Evolutionary conservation across 2,888 invertebrate genomes (phyloP), one percentile per base, ranked within the genome.

Genomic region (Pyralis farinalis): DNA sequence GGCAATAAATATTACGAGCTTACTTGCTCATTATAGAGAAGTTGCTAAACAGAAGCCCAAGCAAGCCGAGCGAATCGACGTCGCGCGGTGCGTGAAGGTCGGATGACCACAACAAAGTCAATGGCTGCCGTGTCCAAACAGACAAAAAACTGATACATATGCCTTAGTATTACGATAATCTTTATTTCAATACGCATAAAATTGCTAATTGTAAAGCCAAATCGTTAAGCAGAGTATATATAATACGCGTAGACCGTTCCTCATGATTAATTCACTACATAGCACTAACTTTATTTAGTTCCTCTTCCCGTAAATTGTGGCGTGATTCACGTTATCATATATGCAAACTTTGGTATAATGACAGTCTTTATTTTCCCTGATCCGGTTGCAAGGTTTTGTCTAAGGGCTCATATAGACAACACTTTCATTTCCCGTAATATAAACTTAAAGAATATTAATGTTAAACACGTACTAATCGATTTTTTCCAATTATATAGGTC

Each of bases 51-150:
- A 27, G 27, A 33, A 27, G 36, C 27, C 32, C 36, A 32, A 27
- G 32, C 22, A 36, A 37, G 22, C 5, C 10, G 11, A 16, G 16
- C 16, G 16, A 16, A 37, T 10, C 38, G 41, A 27, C 37, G 34
- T 28, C 27, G 25, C 12, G 3, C 27, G 37, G 25, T 7, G 39
- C 47, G 43, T 42, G 47, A 47, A 47, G 47, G 47, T 42, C 44
- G 38, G 11, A 30, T 34, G 16, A 34, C 10, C 10, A 20, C 29
- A 30, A 21, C 27, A 35, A 35, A 35, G 35, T 37, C 37, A 37
- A 29, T 37, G 28, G 11, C 30, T 30, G 30, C 2, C 30, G 10
- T 31, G 12, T 30, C 31, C 31, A 31, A 11, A 31, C 1, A 12
- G 12, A 25, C 7, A 25, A 25, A 16, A 16, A 16, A 16, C n/a